Evolutionary conservation across 1,140 invertebrate species (phyloP), one percentile per base, ranked within the genome.

Genomic region (Anastrepha ludens): DNA sequence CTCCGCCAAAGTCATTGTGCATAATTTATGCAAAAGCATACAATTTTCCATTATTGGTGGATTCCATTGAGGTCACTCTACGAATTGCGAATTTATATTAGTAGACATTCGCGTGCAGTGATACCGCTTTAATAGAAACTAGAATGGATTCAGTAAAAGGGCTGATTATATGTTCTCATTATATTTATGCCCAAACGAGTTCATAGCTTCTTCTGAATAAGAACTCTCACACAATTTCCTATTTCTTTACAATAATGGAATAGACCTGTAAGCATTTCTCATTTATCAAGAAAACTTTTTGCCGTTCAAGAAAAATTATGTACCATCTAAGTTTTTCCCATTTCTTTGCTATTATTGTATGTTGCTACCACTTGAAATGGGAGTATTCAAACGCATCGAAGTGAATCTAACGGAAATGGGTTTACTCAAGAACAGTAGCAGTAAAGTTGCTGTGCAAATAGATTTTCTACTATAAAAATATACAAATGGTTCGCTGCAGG

Each of bases 371-470:
- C 74, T 81, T 81, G 44, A 81, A 81, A 81, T 81, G 74, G 74
- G 74, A 58, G 74, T 55, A 81, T 81, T 81, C 74, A 47, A 81
- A 81, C n/a, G 47, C 74, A 81, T 81, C 74, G 74, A 81, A 81
- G 74, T 81, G 74, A 47, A 29, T 11, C 74, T 55, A 81, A 81
- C 47, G 74, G 74, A 55, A 81, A 81, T 81, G 74, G 74, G 74
- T 55, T 81, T 81, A 81, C 74, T 55, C 44, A 55, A 58, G 74
- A 20, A 55, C 44, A 55, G 74, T 47, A 13, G 44, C 47, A 81
- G n/a, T 81, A 55, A 81, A 81, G 74, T 81, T 81, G 17, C 47
- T 81, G 74, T 17, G 74, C 74, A 81, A 81, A 81, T 81, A 81
- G 47, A 81, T 81, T 81, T 81, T 81, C 74, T 55, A 81, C n/a